Percentiles rank a stretch among this genome's conserved stretches.
These are phyloP conservation scores for Telmatherina bonti DNA, from an alignment of 2,797 vertebrate species.

Conservation along the genomic window DNA sequence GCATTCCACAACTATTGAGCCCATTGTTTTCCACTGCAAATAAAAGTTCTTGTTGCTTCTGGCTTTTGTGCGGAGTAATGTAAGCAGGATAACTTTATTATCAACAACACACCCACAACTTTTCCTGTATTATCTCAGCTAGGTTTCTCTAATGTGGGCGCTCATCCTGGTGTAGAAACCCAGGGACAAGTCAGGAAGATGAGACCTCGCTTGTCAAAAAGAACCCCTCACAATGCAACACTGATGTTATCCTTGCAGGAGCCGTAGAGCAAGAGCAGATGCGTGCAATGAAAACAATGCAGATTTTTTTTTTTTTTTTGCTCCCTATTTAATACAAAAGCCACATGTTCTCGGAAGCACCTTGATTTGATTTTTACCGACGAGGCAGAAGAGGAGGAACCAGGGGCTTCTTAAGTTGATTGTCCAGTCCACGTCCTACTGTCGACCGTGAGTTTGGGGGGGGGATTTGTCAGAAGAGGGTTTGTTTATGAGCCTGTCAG, in stretches of 20 bases:
- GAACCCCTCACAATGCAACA: constrained; percentile 51
- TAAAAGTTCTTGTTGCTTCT: constrained; percentile 62
- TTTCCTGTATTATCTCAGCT: constrained; percentile 63
- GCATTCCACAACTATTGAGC: constrained; percentile 65
- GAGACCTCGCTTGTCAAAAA: constrained; percentile 39
- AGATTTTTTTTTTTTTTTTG: constrained; percentile 46
- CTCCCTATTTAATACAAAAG: constrained; percentile 35
- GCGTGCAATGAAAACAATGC: constrained; percentile 55
- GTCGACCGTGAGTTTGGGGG: constrained; percentile 39
- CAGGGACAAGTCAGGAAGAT: constrained; percentile 43
- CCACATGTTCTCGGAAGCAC: constrained; percentile 91
- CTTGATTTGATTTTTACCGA: constrained; percentile 88
- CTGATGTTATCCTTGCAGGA: constrained; percentile 60
- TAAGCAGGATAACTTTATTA: constrained; percentile 73
- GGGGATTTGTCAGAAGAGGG: constrained; percentile 57
- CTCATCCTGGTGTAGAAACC: constrained; percentile 46
- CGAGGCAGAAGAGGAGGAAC: constrained; percentile 85
- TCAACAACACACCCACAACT: constrained; percentile 67
- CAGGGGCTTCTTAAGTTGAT: constrained; percentile 79
- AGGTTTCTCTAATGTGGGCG: constrained; percentile 51
- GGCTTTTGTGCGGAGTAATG: constrained; percentile 62
- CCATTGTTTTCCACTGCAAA: constrained; percentile 68
- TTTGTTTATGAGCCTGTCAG: constrained; percentile 74
- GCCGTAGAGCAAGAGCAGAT: constrained; percentile 64
- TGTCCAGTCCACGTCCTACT: constrained; percentile 70